phyloP scores from a whole-genome alignment of 2,113 vertebrate species.

The Hoplias malabaricus region DNA sequence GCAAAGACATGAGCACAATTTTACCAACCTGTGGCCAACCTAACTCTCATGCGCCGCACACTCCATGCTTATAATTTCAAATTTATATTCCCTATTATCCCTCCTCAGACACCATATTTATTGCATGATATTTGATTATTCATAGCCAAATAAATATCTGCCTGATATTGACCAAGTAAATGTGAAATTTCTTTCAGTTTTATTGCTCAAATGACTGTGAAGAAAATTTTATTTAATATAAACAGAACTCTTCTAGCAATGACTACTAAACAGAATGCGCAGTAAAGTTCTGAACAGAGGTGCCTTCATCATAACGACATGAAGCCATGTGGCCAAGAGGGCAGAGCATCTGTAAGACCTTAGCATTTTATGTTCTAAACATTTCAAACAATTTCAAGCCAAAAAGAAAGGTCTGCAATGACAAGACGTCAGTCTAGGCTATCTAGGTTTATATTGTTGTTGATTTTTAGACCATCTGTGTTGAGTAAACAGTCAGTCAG shows the following conservation, averaged over 20 bases:
- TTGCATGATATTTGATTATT: not conserved
- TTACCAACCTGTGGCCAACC: not conserved
- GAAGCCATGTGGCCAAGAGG: conserved; percentile 11
- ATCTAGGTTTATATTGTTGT: not conserved
- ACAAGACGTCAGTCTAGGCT: not conserved
- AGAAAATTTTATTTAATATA: too few species aligned
- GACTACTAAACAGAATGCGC: too few species aligned
- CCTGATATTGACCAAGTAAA: not conserved
- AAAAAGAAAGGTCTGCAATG: not conserved
- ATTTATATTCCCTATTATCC: not conserved
- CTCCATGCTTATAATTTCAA: not conserved
- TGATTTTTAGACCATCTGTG: not conserved
- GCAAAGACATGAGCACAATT: not conserved
- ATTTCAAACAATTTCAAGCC: not conserved
- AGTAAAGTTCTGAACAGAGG: too few species aligned
- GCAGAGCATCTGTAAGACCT: conserved; percentile 20
- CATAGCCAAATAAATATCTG: not conserved
- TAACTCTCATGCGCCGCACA: not conserved
- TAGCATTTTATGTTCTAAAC: conserved; percentile 5
- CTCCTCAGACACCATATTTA: not conserved
- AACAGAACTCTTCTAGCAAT: too few species aligned
- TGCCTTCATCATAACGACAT: conserved; percentile 15
- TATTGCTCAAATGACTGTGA: too few species aligned
- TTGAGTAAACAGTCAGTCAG: not conserved
- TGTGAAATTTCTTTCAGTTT: not conserved